Percentiles rank a stretch among this genome's conserved stretches.
phyloP scores from a whole-genome alignment of 2,888 invertebrate species.

The Gibbula magus region DNA sequence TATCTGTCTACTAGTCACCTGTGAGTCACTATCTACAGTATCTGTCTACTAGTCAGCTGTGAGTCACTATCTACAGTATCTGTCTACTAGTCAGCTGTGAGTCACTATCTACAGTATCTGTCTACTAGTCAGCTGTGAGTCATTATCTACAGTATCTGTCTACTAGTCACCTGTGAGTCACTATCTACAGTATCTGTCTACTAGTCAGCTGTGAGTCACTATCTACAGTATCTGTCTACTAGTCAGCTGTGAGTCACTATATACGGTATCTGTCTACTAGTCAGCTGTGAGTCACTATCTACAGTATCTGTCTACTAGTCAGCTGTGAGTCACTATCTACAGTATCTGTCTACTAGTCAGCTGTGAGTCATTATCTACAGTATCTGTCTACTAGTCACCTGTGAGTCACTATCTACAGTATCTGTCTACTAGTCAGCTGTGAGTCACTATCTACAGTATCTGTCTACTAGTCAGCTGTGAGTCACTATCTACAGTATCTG shows the following conservation, averaged over 20 bases:
- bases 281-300: conserved; percentile 86
- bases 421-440: conserved; percentile 91
- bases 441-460: conserved; percentile 74
- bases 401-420: conserved; percentile 86
- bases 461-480: conserved; percentile 88
- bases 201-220: conserved; percentile 86
- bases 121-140: conserved; percentile 89
- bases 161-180: conserved; percentile 88
- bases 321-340: conserved; percentile 89
- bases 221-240: no score
- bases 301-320: conserved; percentile 89
- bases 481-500: background rate
- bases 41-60: conserved; percentile 90
- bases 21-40: conserved; percentile 89
- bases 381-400: background rate
- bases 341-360: conserved; percentile 90
- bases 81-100: conserved; percentile 89
- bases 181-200: conserved; percentile 90
- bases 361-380: conserved; percentile 79
- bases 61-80: conserved; percentile 87
- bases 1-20: conserved; percentile 89
- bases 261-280: no score
- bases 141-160: conserved; percentile 88
- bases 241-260: no score
- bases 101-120: conserved; percentile 90